Conservation (phyloP, 35 echinoderm and acorn worm species). For the Apostichopus japonicus region DNA sequence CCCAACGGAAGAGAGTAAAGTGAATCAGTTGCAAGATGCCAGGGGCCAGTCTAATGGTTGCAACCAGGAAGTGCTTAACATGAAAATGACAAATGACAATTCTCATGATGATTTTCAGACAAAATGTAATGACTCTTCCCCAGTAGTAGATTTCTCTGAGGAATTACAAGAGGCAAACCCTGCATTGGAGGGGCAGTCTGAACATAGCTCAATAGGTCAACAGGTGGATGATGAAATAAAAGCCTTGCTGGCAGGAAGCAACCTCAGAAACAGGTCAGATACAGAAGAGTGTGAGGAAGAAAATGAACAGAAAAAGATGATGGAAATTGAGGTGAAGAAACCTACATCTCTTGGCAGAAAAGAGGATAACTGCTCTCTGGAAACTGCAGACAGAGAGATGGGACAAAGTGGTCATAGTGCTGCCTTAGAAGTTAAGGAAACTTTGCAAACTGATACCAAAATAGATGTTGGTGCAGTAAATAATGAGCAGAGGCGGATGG, state of each 20-base stretch:
- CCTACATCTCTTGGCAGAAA: neutral
- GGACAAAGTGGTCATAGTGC: neutral
- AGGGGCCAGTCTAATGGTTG: neutral
- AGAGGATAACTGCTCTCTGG: neutral
- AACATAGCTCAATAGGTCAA: conserved; percentile 5
- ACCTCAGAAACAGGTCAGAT: neutral
- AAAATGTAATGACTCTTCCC: neutral
- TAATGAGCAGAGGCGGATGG: neutral
- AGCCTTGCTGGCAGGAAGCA: neutral
- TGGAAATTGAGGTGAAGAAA: neutral
- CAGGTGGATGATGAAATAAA: conserved; percentile 49
- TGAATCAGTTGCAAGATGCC: neutral
- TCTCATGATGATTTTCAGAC: neutral
- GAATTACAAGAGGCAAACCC: neutral
- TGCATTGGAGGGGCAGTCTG: neutral
- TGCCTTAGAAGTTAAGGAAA: neutral
- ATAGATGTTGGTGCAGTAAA: neutral
- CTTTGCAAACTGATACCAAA: neutral
- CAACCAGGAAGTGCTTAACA: neutral
- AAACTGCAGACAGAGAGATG: no score
- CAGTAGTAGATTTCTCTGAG: neutral
- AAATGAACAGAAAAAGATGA: neutral
- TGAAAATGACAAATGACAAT: no score
- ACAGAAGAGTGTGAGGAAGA: neutral
- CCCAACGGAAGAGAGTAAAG: neutral